A percentile compares a stretch with the other conserved stretches of the same genome.
Evolutionary conservation across 2,797 vertebrate species (phyloP).

Genomic region (Passerculus sandwichensis): DNA sequence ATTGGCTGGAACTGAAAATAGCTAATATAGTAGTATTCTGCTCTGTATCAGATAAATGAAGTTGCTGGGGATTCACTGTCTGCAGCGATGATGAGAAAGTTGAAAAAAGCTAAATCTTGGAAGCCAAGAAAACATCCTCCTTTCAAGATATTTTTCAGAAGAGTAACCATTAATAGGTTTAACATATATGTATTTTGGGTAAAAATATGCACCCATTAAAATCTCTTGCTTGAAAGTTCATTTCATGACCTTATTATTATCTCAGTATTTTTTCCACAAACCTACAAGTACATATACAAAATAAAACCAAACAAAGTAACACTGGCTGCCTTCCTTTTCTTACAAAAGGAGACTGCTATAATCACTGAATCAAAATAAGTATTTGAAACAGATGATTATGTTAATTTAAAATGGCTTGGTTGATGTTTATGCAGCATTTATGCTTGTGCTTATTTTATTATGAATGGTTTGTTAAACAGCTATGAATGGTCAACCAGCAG

Average conservation of each 20-base stretch:
- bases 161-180: neutral
- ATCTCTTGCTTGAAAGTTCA: neutral
- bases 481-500: conserved; percentile 40
- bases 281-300: neutral
- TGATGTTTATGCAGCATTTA: conserved; percentile 46
- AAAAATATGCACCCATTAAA: neutral
- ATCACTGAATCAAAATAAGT: conserved; percentile 29
- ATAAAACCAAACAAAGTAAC: neutral
- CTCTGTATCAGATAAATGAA: neutral
- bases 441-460: conserved; percentile 49
- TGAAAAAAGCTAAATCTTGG: neutral
- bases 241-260: neutral
- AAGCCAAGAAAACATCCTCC: neutral
- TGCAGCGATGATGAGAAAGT: neutral
- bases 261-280: neutral
- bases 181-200: neutral
- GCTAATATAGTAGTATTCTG: neutral
- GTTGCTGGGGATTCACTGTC: neutral
- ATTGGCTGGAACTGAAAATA: neutral
- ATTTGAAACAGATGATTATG: neutral
- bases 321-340: neutral
- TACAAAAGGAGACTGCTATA: neutral
- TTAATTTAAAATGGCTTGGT: conserved; percentile 42
- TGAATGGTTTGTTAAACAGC: conserved; percentile 57
- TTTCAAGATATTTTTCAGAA: neutral